phyloP scores from a whole-genome alignment of 2,888 invertebrate genomes.

The Punctoribates punctum region DNA sequence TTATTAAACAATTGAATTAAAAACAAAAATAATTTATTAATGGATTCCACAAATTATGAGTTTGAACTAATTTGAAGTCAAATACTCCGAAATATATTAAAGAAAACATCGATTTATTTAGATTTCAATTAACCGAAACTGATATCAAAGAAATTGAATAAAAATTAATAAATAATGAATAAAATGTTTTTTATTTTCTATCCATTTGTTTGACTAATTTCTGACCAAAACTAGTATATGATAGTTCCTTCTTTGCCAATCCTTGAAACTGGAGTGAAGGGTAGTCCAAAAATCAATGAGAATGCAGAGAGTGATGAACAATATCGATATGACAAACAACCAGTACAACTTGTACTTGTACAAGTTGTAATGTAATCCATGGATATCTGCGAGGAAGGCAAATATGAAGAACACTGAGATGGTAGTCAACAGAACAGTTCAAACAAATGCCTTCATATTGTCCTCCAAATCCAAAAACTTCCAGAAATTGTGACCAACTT shows the following conservation, averaged over 20 bases:
- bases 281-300: neutral
- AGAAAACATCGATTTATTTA: constrained; percentile 63
- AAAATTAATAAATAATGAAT: constrained; percentile 51
- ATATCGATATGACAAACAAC: neutral
- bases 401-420: neutral
- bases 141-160: constrained; percentile 66
- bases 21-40: no score
- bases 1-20: no score
- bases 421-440: neutral
- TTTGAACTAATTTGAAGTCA: constrained; percentile 68
- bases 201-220: no score
- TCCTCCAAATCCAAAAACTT: neutral
- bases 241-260: neutral
- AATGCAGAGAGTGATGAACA: neutral
- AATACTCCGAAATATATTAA: constrained; percentile 68
- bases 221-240: neutral
- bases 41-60: constrained; percentile 64
- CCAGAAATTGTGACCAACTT: neutral
- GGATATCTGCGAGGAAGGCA: neutral
- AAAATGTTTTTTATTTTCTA: no score
- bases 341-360: neutral
- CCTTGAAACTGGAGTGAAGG: neutral
- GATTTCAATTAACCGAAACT: constrained; percentile 53
- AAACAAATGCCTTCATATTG: neutral
- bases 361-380: no score